Evolutionary conservation across 2,888 invertebrate genomes (phyloP), one percentile per base, ranked within the genome.

Genomic region (Hermaeophaga mercurialis): DNA sequence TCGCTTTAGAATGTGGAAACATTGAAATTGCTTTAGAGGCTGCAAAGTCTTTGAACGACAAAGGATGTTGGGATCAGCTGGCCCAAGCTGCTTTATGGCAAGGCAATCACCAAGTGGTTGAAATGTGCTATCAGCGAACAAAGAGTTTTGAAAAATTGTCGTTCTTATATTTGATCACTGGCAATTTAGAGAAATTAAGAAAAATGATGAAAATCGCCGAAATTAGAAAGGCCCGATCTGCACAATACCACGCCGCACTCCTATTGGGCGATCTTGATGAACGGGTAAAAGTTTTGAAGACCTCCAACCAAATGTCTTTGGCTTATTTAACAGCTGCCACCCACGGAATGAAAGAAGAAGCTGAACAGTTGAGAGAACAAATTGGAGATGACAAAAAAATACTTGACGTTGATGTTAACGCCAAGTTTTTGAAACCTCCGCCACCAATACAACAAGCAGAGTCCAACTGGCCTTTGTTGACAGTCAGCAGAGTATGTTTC

Each of bases 181-280:
- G 99, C 8, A 99, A 99, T 78, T 80, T 96, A 71, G 98, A 98
- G 58, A 99, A 99, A 76, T 80, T 99, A 62, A 86, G 90, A 63
- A 98, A 98, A 80, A 99, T 99, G 99, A 96, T 94, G 80, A 97
- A 97, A 80, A 99, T 99, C 60, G 98, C 99, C 0, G 98, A 98
- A 80, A 96, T 99, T 45, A 84, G 99, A 8, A 97, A 97, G 78
- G 99, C 99, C 72, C 86, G 90, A 1, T 96, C 96, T 2, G 94
- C 96, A 0, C 98, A 99, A 75, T 99, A 94, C 81, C 96, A 97
- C 76, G 96, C 93, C 1, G 94, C 96, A 0, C 79, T 99, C 62
- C 80, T 94, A 12, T 78, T 99, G 1, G 98, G 98, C 0, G 98
- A 99, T 78, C 86, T 96, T 11, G 82, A 83, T 36, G 98, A 99